These are phyloP conservation scores for Erinaceus europaeus DNA, from an alignment of 2,113 vertebrate species.

Conservation along the genomic window DNA sequence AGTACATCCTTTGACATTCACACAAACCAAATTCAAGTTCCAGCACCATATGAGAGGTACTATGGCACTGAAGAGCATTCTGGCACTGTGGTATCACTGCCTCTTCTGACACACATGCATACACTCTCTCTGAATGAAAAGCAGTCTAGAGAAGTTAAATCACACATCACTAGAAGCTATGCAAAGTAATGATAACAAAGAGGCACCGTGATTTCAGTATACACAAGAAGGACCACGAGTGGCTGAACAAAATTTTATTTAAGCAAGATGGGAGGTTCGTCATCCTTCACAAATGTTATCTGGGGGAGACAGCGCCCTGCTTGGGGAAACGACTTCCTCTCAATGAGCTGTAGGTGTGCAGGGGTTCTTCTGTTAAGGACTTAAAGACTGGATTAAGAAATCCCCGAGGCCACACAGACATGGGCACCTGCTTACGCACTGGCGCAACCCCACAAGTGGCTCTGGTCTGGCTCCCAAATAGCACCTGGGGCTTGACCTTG, in stretches of 20 bases:
- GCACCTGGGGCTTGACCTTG: neutral
- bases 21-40: too few relatives aligned
- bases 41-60: too few relatives aligned
- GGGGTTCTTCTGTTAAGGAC: neutral
- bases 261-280: conserved; percentile 1
- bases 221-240: neutral
- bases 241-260: conserved; percentile 10
- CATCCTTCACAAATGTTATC: neutral
- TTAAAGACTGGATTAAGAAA: neutral
- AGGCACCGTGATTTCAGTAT: neutral
- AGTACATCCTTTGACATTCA: too few relatives aligned
- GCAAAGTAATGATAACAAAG: neutral
- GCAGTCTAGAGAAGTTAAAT: too few relatives aligned
- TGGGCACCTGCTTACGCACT: neutral
- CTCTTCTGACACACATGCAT: too few relatives aligned
- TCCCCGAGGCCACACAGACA: conserved; percentile 1
- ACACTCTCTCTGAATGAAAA: too few relatives aligned
- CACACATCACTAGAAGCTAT: too few relatives aligned
- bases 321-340: neutral
- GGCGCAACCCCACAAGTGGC: neutral
- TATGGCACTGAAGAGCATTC: too few relatives aligned
- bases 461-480: neutral
- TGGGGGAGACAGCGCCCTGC: neutral
- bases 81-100: too few relatives aligned
- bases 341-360: neutral